Base-by-base conservation (phyloP, 2,797 vertebrate genomes). In the Peromyscus attwateri region DNA sequence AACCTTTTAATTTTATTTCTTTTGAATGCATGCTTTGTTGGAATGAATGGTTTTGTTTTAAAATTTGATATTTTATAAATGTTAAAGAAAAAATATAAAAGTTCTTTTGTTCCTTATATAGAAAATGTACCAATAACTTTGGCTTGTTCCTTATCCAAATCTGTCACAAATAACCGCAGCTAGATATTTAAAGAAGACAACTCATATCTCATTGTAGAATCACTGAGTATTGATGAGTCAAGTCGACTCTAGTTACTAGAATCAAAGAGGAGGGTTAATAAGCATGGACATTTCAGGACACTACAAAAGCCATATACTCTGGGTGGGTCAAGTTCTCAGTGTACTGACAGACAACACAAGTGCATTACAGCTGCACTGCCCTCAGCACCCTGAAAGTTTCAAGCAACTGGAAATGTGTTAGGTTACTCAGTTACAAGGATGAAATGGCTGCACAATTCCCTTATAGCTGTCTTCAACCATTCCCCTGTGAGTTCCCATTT, bases 61-160 rank as follows among this genome's bases (percentile, higher is more conserved):
- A 88, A 88, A 95, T 95, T 34, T 23, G 29, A 84, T 4, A 87
- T 37, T 57, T 92, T 60, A 71, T 46, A 82, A 68, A 92, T 49
- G 1, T 79, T 52, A 89, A 97, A 90, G 71, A 75, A 93, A 90
- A 46, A 93, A 82, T 80, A 57, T 94, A 88, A 52, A 93, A 89
- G 60, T 91, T 84, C 76, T 76, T 93, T 68, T 34, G 90, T 57
- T 90, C 73, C 55, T 66, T 80, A 77, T 70, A 55, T 10, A 92
- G 49, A 88, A 94, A 71, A 91, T 68, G 7, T 34, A 68, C 52
- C 14, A 34, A 16, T 29, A 73, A 16, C 23, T 14, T 34, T 89
- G 62, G 94, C 37, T 89, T 81, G 23, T 90, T 83, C 73, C 40
- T 66, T 66, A 66, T 62, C 49, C 91, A 90, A 95, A 71, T 55